Conservation (phyloP, 2,797 vertebrate species). For the Hydrocynus forskahlii region DNA sequence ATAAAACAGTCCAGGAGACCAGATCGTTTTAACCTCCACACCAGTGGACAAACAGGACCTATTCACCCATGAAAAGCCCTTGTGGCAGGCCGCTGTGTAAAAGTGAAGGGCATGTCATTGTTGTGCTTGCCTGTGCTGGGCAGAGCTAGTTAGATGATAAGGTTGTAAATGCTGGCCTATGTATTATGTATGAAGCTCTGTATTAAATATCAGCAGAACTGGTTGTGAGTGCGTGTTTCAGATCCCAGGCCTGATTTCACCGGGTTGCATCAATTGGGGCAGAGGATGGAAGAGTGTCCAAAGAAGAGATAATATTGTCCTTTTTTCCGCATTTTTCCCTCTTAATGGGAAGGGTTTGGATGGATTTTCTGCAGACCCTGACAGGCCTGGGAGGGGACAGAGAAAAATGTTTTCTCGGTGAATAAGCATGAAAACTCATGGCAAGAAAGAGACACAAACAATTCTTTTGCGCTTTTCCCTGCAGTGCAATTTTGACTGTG, state of each 20-base stretch:
- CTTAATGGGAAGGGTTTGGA: neutral
- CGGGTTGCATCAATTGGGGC: slow-evolving; percentile 65
- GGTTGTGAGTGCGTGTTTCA: slow-evolving; percentile 59
- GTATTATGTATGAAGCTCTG: slow-evolving; percentile 72
- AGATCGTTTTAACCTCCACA: slow-evolving; percentile 43
- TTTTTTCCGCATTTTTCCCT: neutral
- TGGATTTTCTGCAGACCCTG: slow-evolving; percentile 10
- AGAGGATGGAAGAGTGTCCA: slow-evolving; percentile 34
- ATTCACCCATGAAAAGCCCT: slow-evolving; percentile 42
- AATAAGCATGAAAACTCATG: neutral
- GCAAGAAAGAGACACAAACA: slow-evolving; percentile 1
- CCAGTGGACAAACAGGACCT: slow-evolving; percentile 36
- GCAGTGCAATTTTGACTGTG: neutral
- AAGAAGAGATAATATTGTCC: slow-evolving; percentile 6
- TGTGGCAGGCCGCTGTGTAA: slow-evolving; percentile 21
- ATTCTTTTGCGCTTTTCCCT: neutral
- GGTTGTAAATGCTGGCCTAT: slow-evolving; percentile 61
- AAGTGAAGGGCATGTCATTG: slow-evolving; percentile 63
- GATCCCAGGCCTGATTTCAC: slow-evolving; percentile 63
- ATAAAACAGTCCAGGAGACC: slow-evolving; percentile 36
- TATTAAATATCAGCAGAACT: slow-evolving; percentile 75
- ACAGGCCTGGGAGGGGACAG: neutral
- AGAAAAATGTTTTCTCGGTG: neutral
- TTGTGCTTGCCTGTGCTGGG: slow-evolving; percentile 60
- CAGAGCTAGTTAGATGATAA: slow-evolving; percentile 57